Evolutionary conservation across 2,113 vertebrate species (phyloP).

Genomic region (Dasyprocta punctata): DNA sequence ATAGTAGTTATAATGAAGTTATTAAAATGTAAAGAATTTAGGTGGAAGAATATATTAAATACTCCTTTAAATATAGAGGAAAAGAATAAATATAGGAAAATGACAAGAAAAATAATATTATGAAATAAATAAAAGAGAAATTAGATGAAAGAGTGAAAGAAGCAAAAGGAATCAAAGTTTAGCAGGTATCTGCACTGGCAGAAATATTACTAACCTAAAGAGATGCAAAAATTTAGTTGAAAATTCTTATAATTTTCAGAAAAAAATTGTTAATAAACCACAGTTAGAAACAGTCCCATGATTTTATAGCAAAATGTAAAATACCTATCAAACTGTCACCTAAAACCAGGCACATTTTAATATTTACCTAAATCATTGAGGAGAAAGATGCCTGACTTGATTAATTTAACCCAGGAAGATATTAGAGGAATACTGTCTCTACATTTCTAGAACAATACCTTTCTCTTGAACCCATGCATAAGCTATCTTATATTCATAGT

Average conservation of each 20-base stretch:
- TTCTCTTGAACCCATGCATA: not conserved
- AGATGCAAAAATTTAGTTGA: not conserved
- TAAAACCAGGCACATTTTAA: not conserved
- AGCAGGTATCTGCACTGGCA: not conserved
- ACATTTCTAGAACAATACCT: not conserved
- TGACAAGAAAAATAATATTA: not conserved
- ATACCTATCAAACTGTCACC: not conserved
- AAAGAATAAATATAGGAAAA: not conserved
- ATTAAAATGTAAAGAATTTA: not conserved
- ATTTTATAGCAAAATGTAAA: not conserved
- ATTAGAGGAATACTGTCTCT: not conserved
- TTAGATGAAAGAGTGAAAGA: not conserved
- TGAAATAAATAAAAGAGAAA: not conserved
- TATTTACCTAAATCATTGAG: not conserved
- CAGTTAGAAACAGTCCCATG: not conserved
- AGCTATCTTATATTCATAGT: not conserved
- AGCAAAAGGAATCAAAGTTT: not conserved
- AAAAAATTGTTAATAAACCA: not conserved
- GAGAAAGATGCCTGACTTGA: not conserved
- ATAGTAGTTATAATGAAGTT: not conserved
- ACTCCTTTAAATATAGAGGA: not conserved
- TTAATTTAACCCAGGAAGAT: not conserved
- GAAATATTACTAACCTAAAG: not conserved
- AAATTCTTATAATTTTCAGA: not conserved
- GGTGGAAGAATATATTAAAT: not conserved